Conservation (phyloP, 2,113 vertebrate genomes). For the Patagioenas fasciata region DNA sequence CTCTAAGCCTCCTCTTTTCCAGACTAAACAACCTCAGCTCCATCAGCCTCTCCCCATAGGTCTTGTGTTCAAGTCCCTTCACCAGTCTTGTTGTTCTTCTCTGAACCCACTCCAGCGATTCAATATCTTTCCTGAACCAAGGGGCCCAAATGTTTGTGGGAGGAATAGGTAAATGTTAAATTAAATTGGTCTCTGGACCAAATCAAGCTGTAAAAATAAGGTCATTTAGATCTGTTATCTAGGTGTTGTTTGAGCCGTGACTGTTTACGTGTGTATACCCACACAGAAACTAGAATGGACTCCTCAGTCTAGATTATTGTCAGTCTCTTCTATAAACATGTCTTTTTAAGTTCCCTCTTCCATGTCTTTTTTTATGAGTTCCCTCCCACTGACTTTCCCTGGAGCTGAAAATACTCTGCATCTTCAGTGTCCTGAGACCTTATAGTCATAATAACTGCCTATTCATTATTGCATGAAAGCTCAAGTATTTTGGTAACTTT, state of each 20-base stretch:
- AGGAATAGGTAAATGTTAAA: background rate
- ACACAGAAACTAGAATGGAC: background rate
- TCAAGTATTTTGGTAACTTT: background rate
- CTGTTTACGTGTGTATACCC: background rate
- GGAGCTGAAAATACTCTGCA: background rate
- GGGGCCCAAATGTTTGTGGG: background rate
- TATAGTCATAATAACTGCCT: background rate
- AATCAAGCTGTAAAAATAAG: background rate
- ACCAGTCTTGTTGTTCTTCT: too few species aligned
- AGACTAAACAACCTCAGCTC: too few species aligned
- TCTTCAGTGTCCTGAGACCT: background rate
- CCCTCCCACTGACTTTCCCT: background rate
- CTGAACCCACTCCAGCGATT: too few species aligned
- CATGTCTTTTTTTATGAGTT: background rate
- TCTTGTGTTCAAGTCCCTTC: too few species aligned
- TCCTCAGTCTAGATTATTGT: background rate
- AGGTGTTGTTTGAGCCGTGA: background rate
- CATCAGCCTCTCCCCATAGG: too few species aligned
- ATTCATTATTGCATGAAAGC: background rate
- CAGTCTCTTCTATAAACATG: background rate
- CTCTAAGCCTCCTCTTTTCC: too few species aligned
- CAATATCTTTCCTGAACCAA: too few species aligned
- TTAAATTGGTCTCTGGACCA: background rate
- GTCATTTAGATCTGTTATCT: background rate
- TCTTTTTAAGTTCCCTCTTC: background rate